Conservation (phyloP, 2,113 vertebrate species). For the Coptodon rendalli region DNA sequence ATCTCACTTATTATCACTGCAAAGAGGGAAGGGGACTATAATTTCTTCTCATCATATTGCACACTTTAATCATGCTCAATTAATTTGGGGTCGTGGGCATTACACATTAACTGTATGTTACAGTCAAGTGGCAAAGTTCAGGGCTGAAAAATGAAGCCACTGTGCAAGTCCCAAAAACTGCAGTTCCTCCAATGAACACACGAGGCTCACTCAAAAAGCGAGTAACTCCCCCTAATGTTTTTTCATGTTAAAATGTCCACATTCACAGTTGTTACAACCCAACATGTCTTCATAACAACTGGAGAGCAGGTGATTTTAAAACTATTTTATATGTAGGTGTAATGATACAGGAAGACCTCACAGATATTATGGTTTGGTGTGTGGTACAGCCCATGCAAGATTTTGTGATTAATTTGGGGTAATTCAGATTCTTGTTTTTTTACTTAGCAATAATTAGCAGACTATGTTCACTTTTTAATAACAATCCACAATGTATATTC, state of each 20-base stretch:
- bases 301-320: neutral
- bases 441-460: neutral
- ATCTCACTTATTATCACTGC: rapidly evolving
- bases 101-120: neutral
- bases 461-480: neutral
- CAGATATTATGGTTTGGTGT: neutral
- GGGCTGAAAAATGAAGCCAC: neutral
- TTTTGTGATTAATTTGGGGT: neutral
- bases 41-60: neutral
- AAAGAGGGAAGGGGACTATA: neutral
- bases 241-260: neutral
- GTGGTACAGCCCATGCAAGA: neutral
- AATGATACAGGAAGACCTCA: neutral
- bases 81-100: neutral
- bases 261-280: neutral
- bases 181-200: neutral
- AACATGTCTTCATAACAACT: neutral
- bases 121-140: neutral
- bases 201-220: neutral
- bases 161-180: neutral
- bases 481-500: rapidly evolving
- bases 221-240: rapidly evolving
- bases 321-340: neutral
- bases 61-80: rapidly evolving
- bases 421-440: neutral